Evolutionary conservation across 2,888 invertebrate species (phyloP), one percentile per base, ranked within the genome.

Genomic region (Andrena fulva): DNA sequence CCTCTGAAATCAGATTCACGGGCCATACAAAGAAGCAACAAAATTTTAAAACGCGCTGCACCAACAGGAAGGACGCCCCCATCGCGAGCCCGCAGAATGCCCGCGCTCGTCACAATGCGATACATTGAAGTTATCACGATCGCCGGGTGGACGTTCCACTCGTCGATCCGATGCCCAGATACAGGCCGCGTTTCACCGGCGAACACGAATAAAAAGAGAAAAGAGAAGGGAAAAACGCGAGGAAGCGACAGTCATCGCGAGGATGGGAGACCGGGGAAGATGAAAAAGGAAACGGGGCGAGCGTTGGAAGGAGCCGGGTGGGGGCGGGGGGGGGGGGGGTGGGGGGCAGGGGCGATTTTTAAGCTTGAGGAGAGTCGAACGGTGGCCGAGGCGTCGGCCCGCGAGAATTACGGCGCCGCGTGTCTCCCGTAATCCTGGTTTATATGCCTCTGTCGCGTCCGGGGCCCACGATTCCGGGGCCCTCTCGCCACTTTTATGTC

Each of bases 401-500:
- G 80, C 85, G 87, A 91, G 91, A 91, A 87, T 91, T 90, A 91
- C 89, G 88, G 85, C 87, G 83, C 85, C 86, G 88, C 85, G 89
- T 89, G 91, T 90, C 91, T 79, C 85, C 84, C 74, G 88, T 91
- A 91, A 91, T 91, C 91, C 91, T 91, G 91, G 90, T 91, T 91
- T 91, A 91, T 91, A 91, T 86, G 90, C 84, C 84, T 85, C 85
- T 82, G 83, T 73, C 72, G 60, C 75, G 70, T 66, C 66, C 83
- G 59, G 42, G 62, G 54, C 66, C 71, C 76, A 62, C 77, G 71
- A 71, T 75, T 78, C 76, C 73, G 69, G 74, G 60, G 75, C 74
- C 16, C 82, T 71, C 62, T 69, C 79, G 56, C 71, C 75, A 71
- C 76, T 85, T 83, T 85, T 85, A 68, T 85, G 66, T 85, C 75